Conservation (phyloP, 2,888 invertebrate genomes). For the Dynastes hyllus region DNA sequence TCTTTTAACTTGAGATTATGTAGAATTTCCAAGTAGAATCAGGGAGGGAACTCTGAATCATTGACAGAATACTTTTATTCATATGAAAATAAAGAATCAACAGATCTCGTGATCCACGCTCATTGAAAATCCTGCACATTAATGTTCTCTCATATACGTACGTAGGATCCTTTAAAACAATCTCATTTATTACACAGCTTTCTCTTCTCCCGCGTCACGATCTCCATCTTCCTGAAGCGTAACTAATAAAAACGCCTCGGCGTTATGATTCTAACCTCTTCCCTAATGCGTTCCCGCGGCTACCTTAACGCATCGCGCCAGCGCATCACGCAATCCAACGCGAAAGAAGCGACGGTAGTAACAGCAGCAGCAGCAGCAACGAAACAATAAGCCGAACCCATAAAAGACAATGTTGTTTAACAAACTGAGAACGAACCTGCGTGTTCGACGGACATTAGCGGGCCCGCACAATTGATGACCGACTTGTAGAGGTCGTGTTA, state of each 20-base stretch:
- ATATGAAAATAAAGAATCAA: no score
- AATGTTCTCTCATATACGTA: neutral
- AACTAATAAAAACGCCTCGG: constrained; percentile 3
- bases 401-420: constrained; percentile 31
- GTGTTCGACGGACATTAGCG: constrained; percentile 45
- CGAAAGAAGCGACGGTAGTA: neutral
- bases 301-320: constrained; percentile 9
- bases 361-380: neutral
- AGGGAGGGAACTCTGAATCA: no score
- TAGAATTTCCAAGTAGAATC: no score
- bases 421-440: constrained; percentile 37
- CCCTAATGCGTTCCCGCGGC: constrained; percentile 30
- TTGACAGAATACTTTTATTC: no score
- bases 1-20: no score
- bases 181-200: neutral
- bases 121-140: neutral
- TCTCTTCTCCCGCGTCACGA: neutral
- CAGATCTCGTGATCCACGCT: no score
- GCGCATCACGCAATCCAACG: neutral
- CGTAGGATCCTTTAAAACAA: neutral
- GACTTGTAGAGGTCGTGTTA: constrained; percentile 60
- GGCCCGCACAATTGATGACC: constrained; percentile 54
- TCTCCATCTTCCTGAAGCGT: no score
- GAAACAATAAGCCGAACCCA: constrained; percentile 21
- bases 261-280: constrained; percentile 17